Evolutionary conservation across 2,888 invertebrate species (phyloP), one percentile per base, ranked within the genome.

Genomic region (Leptopilina drosophilae): DNA sequence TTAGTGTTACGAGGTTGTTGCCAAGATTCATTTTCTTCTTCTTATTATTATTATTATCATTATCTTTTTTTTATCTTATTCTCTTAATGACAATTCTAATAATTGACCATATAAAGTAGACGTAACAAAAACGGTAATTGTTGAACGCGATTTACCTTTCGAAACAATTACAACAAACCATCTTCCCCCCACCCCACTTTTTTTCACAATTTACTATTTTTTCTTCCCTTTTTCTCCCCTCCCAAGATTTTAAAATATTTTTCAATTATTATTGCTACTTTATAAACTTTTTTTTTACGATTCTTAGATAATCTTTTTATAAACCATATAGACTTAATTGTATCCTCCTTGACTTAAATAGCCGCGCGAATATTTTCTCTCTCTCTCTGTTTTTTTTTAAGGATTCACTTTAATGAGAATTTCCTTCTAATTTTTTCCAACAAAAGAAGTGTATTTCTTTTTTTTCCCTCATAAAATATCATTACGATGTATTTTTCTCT

Each of bases 161-260:
- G 33, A 73, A 73, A 73, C 53, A 53, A 73, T 73, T 73, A 73
- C 73, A 42, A 42, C 20, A 73, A 56, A 73, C 56, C 73, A 73
- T 73, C 53, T 53, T 73, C 49, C 49, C 11, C 49, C 49, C 53
- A 73, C 33, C 56, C 8, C 33, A n/a, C 14, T 11, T 33, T 73
- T 53, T 69, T 26, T 33, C 33, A 33, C 33, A 33, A 4, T 33
- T 33, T 4, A 15, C 8, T 7, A 42, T 8, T 49, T 49, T 11
- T 49, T 49, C 49, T 49, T 49, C 12, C 33, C 12, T 49, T 49
- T 49, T 42, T 42, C 8, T 8, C 49, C 12, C 11, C 8, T 7
- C 49, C 12, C 0, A 49, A 49, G 1, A 49, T 49, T 11, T 49
- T 0, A 9, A 9, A 46, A 46, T 46, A 11, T 49, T 49, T 49